Evolutionary conservation across 2,888 invertebrate species (phyloP).

Genomic region (Phaedon cochleariae): DNA sequence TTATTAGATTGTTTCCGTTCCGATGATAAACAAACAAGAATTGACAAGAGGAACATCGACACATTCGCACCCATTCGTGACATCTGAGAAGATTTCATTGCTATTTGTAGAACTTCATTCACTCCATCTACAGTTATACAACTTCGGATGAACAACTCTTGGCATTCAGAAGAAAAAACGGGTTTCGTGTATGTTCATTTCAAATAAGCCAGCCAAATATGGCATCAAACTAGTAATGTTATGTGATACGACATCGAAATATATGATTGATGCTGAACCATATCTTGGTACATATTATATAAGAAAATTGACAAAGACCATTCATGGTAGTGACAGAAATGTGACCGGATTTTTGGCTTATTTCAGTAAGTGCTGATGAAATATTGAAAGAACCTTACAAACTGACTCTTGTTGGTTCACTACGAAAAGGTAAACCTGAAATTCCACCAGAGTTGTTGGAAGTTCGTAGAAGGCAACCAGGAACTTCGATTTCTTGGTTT

Average conservation of each 20-base stretch:
- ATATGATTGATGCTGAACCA: conserved; percentile 49
- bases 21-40: too few relatives aligned
- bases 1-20: too few relatives aligned
- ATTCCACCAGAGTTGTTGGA: conserved; percentile 49
- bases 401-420: conserved; percentile 50
- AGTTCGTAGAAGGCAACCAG: too few relatives aligned
- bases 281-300: conserved; percentile 48
- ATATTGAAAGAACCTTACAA: conserved; percentile 50
- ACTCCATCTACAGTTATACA: too few relatives aligned
- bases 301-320: conserved; percentile 41
- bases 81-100: too few relatives aligned
- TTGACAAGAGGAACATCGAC: too few relatives aligned
- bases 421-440: conserved; percentile 52
- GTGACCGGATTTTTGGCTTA: conserved; percentile 55
- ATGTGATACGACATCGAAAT: conserved; percentile 47
- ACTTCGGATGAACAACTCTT: too few relatives aligned
- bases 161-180: too few relatives aligned
- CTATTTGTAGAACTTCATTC: too few relatives aligned
- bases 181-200: too few relatives aligned
- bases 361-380: conserved; percentile 50
- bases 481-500: too few relatives aligned
- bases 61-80: too few relatives aligned
- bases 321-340: conserved; percentile 45
- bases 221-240: conserved; percentile 51
- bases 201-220: conserved; percentile 51